Percentiles rank a stretch among this genome's conserved stretches.
Conservation (phyloP, 2,113 vertebrate genomes). For the Hyperopisus bebe region DNA sequence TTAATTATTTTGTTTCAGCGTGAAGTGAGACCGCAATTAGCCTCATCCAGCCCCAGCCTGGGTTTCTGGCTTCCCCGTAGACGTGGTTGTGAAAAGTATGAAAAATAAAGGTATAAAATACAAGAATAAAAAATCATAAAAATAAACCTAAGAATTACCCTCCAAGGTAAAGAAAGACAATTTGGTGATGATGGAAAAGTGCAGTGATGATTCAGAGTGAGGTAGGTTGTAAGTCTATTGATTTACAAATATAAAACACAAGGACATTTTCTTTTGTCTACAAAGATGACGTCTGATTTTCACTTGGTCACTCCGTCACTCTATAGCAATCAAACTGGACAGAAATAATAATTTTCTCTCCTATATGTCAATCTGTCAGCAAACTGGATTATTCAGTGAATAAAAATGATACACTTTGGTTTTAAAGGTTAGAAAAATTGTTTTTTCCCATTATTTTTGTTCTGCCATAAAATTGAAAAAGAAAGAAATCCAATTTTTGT, state of each 20-base stretch:
- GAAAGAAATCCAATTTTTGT: conserved; percentile 13
- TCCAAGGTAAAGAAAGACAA: not conserved
- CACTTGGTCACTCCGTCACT: not conserved
- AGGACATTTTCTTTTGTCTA: not conserved
- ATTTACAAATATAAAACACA: not conserved
- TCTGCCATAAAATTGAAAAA: not conserved
- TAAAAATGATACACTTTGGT: not conserved
- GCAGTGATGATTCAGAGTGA: not conserved
- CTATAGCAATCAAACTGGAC: not conserved
- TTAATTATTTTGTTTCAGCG: not conserved
- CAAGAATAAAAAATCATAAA: not conserved
- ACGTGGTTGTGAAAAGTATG: not conserved
- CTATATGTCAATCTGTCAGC: not conserved
- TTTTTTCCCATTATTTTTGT: not conserved
- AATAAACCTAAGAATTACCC: not conserved
- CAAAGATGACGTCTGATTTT: not conserved
- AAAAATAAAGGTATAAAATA: not conserved
- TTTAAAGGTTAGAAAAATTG: not conserved
- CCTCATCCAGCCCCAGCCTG: not conserved
- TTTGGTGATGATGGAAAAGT: not conserved
- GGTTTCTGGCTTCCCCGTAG: not conserved
- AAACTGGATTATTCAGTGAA: not conserved
- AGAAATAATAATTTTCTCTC: not conserved
- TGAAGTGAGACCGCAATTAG: not conserved
- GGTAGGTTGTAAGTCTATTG: not conserved